These are phyloP conservation scores for Amiota minor DNA, from an alignment of 2,888 invertebrate genomes.

Conservation along the genomic window DNA sequence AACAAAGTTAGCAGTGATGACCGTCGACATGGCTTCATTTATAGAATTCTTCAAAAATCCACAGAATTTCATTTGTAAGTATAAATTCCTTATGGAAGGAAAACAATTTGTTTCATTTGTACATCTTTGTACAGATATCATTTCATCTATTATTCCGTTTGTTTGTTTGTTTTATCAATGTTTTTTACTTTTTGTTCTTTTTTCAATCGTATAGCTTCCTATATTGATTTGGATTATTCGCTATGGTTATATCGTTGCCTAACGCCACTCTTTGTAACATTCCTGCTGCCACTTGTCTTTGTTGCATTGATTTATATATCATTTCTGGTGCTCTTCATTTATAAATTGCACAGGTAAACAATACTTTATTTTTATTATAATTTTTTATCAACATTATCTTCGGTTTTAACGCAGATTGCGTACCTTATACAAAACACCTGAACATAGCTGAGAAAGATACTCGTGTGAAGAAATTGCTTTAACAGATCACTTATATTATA, in stretches of 20 bases:
- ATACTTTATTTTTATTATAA: not conserved
- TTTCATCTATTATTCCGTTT: not conserved
- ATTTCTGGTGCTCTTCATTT: constrained; percentile 88
- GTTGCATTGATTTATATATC: constrained; percentile 86
- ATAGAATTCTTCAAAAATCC: constrained; percentile 56
- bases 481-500: no score
- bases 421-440: not conserved
- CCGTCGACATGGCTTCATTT: constrained; percentile 63
- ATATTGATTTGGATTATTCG: constrained; percentile 88
- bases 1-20: not conserved
- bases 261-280: constrained; percentile 87
- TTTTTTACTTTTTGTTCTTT: not conserved
- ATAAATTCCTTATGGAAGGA: not conserved
- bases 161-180: not conserved
- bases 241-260: constrained; percentile 89
- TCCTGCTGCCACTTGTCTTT: constrained; percentile 87
- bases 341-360: constrained; percentile 85
- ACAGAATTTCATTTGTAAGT: constrained; percentile 66
- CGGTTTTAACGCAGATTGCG: not conserved
- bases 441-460: not conserved
- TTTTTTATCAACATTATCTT: not conserved
- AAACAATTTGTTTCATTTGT: not conserved
- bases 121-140: not conserved
- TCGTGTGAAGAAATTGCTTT: no score
- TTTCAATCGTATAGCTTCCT: constrained; percentile 78